A percentile compares a stretch with the other conserved stretches of the same genome.
These are phyloP conservation scores for Drosophila orosa DNA, from an alignment of 1,140 invertebrate species.

Conservation along the genomic window DNA sequence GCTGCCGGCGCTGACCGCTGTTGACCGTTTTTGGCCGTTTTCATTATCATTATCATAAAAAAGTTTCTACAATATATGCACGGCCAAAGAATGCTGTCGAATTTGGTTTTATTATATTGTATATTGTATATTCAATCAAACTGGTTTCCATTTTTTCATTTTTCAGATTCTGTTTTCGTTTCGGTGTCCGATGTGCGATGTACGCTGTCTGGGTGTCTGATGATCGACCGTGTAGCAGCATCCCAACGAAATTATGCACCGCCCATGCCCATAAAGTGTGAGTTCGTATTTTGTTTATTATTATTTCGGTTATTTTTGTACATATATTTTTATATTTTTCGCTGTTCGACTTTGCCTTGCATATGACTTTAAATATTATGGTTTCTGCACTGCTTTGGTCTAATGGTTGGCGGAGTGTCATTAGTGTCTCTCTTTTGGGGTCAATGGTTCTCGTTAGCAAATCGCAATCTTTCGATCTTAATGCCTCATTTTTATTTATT, in stretches of 20 bases:
- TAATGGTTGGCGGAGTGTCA: constrained; percentile 30
- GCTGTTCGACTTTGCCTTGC: constrained; percentile 3
- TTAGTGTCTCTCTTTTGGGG: constrained; percentile 20
- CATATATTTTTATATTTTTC: background rate
- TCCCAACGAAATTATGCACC: constrained; percentile 60
- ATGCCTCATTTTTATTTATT: constrained; percentile 34
- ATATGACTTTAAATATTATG: constrained; percentile 25
- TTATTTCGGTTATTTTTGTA: constrained; percentile 15
- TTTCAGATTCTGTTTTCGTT: constrained; percentile 50
- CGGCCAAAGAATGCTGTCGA: constrained; percentile 72
- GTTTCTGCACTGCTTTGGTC: constrained; percentile 34
- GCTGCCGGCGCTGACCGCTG: constrained; percentile 15
- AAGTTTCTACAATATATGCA: constrained; percentile 74
- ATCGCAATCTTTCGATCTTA: constrained; percentile 15
- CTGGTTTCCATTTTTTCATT: constrained; percentile 60
- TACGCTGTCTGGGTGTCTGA: constrained; percentile 13
- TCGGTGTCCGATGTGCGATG: constrained; percentile 20
- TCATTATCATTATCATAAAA: constrained; percentile 68
- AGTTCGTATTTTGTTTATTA: constrained; percentile 30
- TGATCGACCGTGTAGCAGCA: constrained; percentile 43
- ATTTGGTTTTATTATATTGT: constrained; percentile 71
- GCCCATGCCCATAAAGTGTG: constrained; percentile 40
- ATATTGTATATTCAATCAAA: constrained; percentile 62
- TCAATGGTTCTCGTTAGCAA: constrained; percentile 32
- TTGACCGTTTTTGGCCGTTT: constrained; percentile 51